These are phyloP conservation scores for Dione vanillae DNA, from an alignment of 2,888 invertebrate species.

Conservation along the genomic window DNA sequence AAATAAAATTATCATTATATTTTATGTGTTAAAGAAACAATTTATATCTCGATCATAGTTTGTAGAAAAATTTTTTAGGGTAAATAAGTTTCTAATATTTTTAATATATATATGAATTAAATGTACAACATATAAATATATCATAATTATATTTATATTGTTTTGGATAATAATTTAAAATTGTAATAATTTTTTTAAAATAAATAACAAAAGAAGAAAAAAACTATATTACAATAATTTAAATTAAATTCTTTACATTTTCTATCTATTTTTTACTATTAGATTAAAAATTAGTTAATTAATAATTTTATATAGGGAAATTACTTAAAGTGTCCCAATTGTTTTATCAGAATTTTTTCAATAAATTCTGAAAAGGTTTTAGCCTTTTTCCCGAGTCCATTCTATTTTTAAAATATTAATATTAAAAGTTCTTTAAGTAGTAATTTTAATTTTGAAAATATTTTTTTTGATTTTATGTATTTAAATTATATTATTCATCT, in stretches of 20 bases:
- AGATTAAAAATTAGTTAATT: neutral
- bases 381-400: slow-evolving; percentile 55
- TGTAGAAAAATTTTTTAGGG: slow-evolving; percentile 58
- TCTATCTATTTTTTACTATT: neutral
- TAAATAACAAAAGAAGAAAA: too few relatives aligned
- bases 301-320: neutral
- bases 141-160: too few relatives aligned
- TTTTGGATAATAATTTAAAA: too few relatives aligned
- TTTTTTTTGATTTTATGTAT: slow-evolving; percentile 54
- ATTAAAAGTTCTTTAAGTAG: slow-evolving; percentile 54
- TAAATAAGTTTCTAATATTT: slow-evolving; percentile 56
- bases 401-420: slow-evolving; percentile 51
- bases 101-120: slow-evolving; percentile 38
- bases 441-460: slow-evolving; percentile 61
- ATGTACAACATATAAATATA: neutral
- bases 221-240: too few relatives aligned
- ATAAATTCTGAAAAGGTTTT: slow-evolving; percentile 55
- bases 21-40: slow-evolving; percentile 65
- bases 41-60: slow-evolving; percentile 73
- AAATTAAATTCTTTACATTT: too few relatives aligned
- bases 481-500: slow-evolving; percentile 57
- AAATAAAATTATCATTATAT: slow-evolving; percentile 39
- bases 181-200: too few relatives aligned
- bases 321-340: slow-evolving; percentile 53
- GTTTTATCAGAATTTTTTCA: slow-evolving; percentile 48